Base-by-base conservation (phyloP, 2,888 invertebrate genomes). In the Stegana nigrithorax region DNA sequence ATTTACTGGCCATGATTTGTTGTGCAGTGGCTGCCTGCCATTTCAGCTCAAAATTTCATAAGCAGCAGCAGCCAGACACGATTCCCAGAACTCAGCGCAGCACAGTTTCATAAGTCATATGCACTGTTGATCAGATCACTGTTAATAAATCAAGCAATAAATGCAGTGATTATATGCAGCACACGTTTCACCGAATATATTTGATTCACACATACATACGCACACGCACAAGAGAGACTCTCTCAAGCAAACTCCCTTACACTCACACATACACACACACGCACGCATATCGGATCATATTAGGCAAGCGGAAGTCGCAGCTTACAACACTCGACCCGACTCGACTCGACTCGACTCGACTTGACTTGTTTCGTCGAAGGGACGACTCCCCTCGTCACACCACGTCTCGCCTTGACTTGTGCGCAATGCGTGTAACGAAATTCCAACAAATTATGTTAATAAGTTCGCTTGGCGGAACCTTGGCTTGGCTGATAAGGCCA, bases 391-490 rank as follows among this genome's bases (percentile, higher is more conserved):
- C n/a, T n/a, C n/a, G n/a, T n/a, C n/a, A n/a, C n/a, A n/a, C n/a
- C n/a, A n/a, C n/a, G n/a, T n/a, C n/a, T n/a, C n/a, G n/a, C n/a
- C n/a, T n/a, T n/a, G n/a, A n/a, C n/a, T n/a, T n/a, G n/a, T n/a
- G n/a, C n/a, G n/a, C n/a, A n/a, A n/a, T 19, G 45, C 19, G 45
- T 17, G 45, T 45, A 45, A 45, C 45, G n/a, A 74, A 74, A 72
- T 58, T 62, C 27, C 66, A 67, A 67, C 66, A 70, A 76, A 75
- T 78, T 78, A 75, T 80, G 80, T 73, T 75, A 75, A 75, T 75
- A 77, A 80, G 80, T 70, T 66, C 65, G 73, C 73, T 71, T 67
- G 68, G 65, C 64, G 60, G 75, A 69, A 63, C 39, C n/a, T 64
- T 60, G 12, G 25, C n/a, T 56, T 19, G 14, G 36, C 36, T 56